Conservation (phyloP, 1,140 invertebrate genomes). For the Himalopsyche phryganea region DNA sequence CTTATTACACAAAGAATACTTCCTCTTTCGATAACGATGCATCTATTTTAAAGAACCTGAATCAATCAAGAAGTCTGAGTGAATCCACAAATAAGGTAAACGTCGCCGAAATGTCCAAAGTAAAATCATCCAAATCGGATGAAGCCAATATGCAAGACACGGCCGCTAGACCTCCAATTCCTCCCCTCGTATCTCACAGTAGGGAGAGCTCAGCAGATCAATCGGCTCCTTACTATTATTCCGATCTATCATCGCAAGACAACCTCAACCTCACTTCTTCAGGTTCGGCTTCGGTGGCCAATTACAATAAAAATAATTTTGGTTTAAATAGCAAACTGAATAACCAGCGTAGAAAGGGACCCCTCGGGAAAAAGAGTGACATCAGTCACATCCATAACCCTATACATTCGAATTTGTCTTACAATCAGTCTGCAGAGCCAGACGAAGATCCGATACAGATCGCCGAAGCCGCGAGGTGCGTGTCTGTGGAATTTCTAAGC, state of each 20-base stretch:
- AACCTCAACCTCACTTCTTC: slow-evolving; percentile 46
- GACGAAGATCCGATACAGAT: slow-evolving; percentile 54
- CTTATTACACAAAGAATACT: slow-evolving; percentile 48
- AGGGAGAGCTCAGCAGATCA: slow-evolving; percentile 55
- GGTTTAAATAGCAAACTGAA: slow-evolving; percentile 58
- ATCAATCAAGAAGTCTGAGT: slow-evolving; percentile 39
- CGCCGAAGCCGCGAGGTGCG: slow-evolving; percentile 61
- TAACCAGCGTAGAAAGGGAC: slow-evolving; percentile 60
- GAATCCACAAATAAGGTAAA: slow-evolving; percentile 46
- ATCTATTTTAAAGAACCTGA: slow-evolving; percentile 30
- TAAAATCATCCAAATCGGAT: slow-evolving; percentile 15
- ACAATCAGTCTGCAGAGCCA: slow-evolving; percentile 41
- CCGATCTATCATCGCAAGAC: slow-evolving; percentile 65
- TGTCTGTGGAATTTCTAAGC: slow-evolving; percentile 63
- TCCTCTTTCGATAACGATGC: slow-evolving; percentile 39
- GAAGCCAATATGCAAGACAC: not conserved
- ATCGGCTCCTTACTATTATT: slow-evolving; percentile 82
- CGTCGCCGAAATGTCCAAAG: slow-evolving; percentile 47
- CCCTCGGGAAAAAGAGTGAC: slow-evolving; percentile 64
- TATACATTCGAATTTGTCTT: slow-evolving; percentile 53
- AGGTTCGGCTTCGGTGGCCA: slow-evolving; percentile 22
- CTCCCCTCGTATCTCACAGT: slow-evolving; percentile 45
- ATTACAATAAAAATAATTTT: slow-evolving; percentile 48
- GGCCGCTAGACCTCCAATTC: not conserved
- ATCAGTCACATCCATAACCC: slow-evolving; percentile 77